Percentiles rank a stretch among this genome's conserved stretches.
Conservation (phyloP, 2,113 vertebrate genomes). For the Chiloscyllium plagiosum region DNA sequence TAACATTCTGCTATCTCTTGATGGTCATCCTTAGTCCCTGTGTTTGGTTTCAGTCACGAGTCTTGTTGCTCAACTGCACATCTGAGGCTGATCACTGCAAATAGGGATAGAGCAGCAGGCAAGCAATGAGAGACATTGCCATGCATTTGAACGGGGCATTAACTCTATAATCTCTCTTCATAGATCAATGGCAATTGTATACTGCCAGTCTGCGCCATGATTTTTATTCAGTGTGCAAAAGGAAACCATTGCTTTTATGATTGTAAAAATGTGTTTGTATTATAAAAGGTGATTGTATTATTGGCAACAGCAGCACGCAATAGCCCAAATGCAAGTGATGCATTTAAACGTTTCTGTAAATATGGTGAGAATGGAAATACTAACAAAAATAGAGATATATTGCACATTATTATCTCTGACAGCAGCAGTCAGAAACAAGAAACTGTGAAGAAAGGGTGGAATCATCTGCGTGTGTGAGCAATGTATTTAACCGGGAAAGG, state of each 20-base stretch:
- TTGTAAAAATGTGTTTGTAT: neutral
- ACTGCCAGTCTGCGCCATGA: neutral
- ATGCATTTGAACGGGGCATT: neutral
- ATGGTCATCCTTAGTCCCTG: neutral
- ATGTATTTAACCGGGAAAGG: too few relatives aligned
- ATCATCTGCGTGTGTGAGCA: too few relatives aligned
- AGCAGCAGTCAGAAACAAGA: too few relatives aligned
- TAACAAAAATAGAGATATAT: too few relatives aligned
- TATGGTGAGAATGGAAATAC: too few relatives aligned
- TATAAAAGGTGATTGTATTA: too few relatives aligned
- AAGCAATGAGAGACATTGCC: neutral
- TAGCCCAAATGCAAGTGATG: neutral
- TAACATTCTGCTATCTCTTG: neutral
- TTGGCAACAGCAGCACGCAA: neutral
- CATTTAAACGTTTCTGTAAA: neutral
- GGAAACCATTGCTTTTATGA: neutral
- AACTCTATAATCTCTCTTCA: neutral
- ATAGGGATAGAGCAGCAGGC: neutral
- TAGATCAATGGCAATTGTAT: neutral
- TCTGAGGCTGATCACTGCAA: neutral
- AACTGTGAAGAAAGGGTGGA: too few relatives aligned
- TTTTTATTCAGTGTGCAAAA: neutral
- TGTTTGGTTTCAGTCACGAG: too few relatives aligned
- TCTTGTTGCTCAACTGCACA: neutral
- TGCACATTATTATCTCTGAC: too few relatives aligned